Percentiles rank a stretch among this genome's conserved stretches.
Evolutionary conservation across 2,888 invertebrate species (phyloP).

Genomic region (Rhamphomyia laevipes): DNA sequence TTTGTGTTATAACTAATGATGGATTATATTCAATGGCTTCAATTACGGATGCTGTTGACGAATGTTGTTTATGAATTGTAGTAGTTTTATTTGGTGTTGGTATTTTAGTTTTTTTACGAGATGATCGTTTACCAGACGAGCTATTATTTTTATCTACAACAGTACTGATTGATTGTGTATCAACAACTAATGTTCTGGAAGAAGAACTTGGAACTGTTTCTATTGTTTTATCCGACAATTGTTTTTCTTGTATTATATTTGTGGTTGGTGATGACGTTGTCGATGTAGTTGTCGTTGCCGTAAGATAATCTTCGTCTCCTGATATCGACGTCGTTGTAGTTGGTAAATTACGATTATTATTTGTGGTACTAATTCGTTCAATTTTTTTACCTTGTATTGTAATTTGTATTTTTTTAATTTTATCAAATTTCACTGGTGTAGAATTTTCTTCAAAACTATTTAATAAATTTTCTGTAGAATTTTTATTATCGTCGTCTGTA

Average conservation of each 20-base stretch:
- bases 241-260: not conserved
- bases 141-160: not conserved
- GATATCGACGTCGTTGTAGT: conserved; percentile 25
- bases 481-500: too few species aligned
- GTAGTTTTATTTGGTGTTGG: conserved; percentile 11
- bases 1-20: conserved; percentile 30
- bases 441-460: not conserved
- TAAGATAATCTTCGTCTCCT: conserved; percentile 16
- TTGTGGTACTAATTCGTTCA: conserved; percentile 18
- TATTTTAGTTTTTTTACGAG: conserved; percentile 2
- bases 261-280: not conserved
- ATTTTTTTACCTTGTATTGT: conserved; percentile 33
- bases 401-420: conserved; percentile 29
- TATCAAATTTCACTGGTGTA: conserved; percentile 18
- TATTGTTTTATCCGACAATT: not conserved
- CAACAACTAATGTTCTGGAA: not conserved
- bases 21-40: conserved; percentile 21
- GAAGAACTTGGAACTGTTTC: not conserved
- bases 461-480: too few species aligned
- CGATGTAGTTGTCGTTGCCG: not conserved
- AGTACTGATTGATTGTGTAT: not conserved
- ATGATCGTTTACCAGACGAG: not conserved
- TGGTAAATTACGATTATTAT: conserved; percentile 15
- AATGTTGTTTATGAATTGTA: not conserved
- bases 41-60: conserved; percentile 11